phyloP scores from a whole-genome alignment of 1,140 invertebrate genomes.

The Aphelenchoides fujianensis region DNA sequence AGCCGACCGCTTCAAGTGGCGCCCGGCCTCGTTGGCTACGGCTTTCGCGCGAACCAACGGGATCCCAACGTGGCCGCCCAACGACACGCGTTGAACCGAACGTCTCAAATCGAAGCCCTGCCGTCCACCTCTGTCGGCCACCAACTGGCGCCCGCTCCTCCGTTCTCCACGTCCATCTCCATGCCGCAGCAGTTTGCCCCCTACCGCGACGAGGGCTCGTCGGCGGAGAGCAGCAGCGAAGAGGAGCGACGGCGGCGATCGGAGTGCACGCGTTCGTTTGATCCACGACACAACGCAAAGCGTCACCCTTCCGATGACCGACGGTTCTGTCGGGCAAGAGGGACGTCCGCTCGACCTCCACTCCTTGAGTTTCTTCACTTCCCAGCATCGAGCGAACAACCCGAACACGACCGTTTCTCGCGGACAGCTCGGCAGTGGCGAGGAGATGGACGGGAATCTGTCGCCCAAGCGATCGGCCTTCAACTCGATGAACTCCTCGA shows the following conservation, averaged over 20 bases:
- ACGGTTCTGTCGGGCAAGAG: not conserved
- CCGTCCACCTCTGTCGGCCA: conserved; percentile 18
- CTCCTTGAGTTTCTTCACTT: conserved; percentile 24
- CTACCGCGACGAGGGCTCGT: conserved; percentile 3
- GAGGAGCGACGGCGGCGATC: conserved; percentile 1
- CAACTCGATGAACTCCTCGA: conserved; percentile 58
- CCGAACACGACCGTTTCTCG: not conserved
- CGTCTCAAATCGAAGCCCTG: conserved; percentile 20
- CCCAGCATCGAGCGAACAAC: conserved; percentile 3
- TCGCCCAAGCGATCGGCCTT: conserved; percentile 23
- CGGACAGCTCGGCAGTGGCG: not conserved
- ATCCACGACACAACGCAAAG: conserved; percentile 11
- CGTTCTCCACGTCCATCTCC: not conserved
- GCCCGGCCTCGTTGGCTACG: conserved; percentile 47
- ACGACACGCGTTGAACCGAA: not conserved
- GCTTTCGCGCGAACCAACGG: conserved; percentile 21
- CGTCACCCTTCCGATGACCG: not conserved
- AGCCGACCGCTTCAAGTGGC: conserved; percentile 46
- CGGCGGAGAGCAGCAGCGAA: conserved; percentile 17
- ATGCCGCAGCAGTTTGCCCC: conserved; percentile 14
- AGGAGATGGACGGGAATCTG: conserved; percentile 25
- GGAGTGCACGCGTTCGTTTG: not conserved
- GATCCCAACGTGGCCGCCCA: conserved; percentile 20
- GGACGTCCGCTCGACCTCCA: conserved; percentile 15
- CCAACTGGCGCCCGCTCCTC: conserved; percentile 22